These are phyloP conservation scores for Oncopodura yosiiana DNA, from an alignment of 1,140 invertebrate genomes.

Conservation along the genomic window DNA sequence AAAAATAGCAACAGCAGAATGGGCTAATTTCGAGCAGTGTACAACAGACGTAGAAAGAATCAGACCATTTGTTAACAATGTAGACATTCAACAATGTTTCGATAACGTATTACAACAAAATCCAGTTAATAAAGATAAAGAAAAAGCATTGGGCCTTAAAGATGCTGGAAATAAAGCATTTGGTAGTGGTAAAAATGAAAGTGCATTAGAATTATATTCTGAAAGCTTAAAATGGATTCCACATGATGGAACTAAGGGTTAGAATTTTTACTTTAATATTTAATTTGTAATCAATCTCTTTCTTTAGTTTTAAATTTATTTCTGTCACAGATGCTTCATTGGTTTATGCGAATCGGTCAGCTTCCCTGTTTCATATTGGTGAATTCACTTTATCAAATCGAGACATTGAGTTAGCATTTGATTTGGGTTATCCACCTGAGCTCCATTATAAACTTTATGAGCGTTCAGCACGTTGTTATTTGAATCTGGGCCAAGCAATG, in stretches of 20 bases:
- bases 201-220: conserved; percentile 63
- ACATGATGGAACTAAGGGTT: conserved; percentile 23
- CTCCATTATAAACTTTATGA: conserved; percentile 35
- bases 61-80: conserved; percentile 1
- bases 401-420: conserved; percentile 59
- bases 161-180: conserved; percentile 70
- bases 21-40: background rate
- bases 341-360: conserved; percentile 76
- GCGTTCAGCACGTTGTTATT: conserved; percentile 20
- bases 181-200: conserved; percentile 60
- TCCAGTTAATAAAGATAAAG: conserved; percentile 26
- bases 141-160: conserved; percentile 53
- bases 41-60: conserved; percentile 1
- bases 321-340: conserved; percentile 53
- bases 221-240: conserved; percentile 37
- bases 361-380: conserved; percentile 68
- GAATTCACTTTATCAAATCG: conserved; percentile 53
- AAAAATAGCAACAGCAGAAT: no score
- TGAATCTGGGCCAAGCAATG: conserved; percentile 5
- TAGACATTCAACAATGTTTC: background rate
- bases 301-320: background rate
- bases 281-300: background rate
- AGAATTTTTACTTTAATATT: background rate
- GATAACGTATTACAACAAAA: conserved; percentile 3
- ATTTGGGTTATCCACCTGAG: conserved; percentile 60